Conservation (phyloP, 2,113 vertebrate species). For the Oenanthe oenanthe region DNA sequence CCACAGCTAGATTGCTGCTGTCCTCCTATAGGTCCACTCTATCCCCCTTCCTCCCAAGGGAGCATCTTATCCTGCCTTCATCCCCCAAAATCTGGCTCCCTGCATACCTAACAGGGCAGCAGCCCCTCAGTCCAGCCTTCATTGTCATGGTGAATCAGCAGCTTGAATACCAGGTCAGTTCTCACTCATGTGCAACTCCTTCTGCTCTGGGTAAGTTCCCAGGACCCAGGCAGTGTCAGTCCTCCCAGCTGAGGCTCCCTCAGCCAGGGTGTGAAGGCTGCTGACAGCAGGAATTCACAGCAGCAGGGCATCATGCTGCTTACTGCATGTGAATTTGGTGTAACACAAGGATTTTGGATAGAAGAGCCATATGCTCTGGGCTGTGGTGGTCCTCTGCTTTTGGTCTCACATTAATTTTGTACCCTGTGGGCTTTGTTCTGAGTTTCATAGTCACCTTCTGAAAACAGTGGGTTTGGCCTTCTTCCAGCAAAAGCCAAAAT, state of each 20-base stretch:
- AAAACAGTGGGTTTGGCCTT: not conserved
- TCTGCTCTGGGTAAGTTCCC: not conserved
- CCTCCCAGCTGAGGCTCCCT: not conserved
- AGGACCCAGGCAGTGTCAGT: not conserved
- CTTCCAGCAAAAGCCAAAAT: not conserved
- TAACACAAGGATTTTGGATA: not conserved
- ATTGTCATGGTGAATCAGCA: not conserved
- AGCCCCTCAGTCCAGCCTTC: not conserved
- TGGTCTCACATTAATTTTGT: not conserved
- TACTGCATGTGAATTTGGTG: not conserved
- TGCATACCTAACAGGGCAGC: fast-evolving
- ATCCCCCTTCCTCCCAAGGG: not conserved
- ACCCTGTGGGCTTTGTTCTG: not conserved
- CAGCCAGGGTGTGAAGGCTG: not conserved
- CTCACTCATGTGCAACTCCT: not conserved
- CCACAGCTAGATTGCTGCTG: not conserved
- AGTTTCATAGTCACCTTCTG: not conserved
- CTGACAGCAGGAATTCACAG: not conserved
- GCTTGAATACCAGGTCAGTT: not conserved
- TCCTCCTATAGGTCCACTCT: fast-evolving
- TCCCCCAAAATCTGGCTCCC: not conserved
- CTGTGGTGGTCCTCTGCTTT: not conserved
- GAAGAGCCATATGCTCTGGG: fast-evolving
- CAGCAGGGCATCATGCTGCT: not conserved
- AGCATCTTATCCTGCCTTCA: not conserved